Evolutionary conservation across 2,797 vertebrate genomes (phyloP).

Genomic region (Acrossocheilus fasciatus): DNA sequence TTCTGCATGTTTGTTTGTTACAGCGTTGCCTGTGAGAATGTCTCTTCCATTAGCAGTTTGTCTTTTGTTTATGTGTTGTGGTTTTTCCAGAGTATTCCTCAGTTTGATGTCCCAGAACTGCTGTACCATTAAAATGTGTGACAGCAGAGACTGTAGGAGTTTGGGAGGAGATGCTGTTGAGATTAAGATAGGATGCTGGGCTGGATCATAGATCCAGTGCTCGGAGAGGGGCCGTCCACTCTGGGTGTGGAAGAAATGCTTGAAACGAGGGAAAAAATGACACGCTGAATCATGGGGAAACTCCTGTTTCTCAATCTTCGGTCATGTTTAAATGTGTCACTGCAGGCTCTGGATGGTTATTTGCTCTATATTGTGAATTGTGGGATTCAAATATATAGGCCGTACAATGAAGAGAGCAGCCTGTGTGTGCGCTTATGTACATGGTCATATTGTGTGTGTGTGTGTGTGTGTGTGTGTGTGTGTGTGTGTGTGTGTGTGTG

Average conservation of each 20-base stretch:
- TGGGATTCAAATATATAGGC: background rate
- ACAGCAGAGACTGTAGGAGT: background rate
- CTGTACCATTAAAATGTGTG: background rate
- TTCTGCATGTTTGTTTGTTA: background rate
- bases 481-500: too few species aligned
- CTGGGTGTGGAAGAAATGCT: slow-evolving; percentile 46
- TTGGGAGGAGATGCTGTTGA: slow-evolving; percentile 17
- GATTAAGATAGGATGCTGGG: slow-evolving; percentile 14
- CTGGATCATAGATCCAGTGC: background rate
- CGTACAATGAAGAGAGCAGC: background rate
- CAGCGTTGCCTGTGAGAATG: background rate
- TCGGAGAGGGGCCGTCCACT: slow-evolving; percentile 2
- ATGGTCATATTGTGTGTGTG: too few species aligned
- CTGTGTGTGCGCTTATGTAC: background rate
- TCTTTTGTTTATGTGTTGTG: slow-evolving; percentile 7
- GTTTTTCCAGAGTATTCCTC: background rate
- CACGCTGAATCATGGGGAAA: slow-evolving; percentile 29
- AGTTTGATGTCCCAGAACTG: background rate
- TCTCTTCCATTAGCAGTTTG: background rate
- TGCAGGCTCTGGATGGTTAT: background rate
- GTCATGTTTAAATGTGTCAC: background rate
- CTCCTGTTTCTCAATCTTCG: background rate
- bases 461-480: too few species aligned
- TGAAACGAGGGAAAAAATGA: background rate
- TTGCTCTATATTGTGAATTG: background rate